Evolutionary conservation across 2,113 vertebrate species (phyloP).

Genomic region (Puntigrus tetrazona): DNA sequence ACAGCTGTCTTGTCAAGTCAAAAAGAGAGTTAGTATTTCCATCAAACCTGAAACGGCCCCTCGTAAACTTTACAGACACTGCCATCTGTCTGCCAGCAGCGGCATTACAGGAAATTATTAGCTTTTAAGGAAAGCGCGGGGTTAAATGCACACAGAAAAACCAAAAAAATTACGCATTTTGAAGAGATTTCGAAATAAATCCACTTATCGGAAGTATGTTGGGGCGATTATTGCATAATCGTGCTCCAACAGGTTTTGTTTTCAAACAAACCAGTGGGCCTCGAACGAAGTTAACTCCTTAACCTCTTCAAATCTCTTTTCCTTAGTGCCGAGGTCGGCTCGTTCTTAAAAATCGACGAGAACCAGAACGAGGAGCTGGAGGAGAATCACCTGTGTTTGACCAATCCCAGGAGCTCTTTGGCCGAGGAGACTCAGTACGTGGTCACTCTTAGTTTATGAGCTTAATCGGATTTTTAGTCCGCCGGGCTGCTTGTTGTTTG

Average conservation of each 20-base stretch:
- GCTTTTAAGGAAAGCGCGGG: neutral
- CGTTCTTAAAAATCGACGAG: conserved; percentile 77
- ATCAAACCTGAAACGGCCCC: neutral
- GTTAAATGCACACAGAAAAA: neutral
- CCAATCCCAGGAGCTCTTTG: conserved; percentile 65
- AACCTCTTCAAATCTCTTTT: conserved; percentile 1
- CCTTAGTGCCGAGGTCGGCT: conserved; percentile 73
- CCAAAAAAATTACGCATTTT: neutral
- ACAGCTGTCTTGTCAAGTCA: neutral
- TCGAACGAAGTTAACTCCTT: neutral
- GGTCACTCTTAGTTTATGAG: neutral
- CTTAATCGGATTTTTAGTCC: neutral
- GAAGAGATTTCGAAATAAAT: neutral
- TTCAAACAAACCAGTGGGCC: neutral
- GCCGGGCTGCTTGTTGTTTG: neutral
- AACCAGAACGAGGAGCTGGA: conserved; percentile 74
- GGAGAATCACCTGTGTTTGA: conserved; percentile 64
- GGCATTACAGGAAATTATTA: neutral
- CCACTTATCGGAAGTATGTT: neutral
- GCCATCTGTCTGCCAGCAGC: conserved; percentile 17
- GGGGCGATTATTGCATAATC: neutral
- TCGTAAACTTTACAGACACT: neutral
- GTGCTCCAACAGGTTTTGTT: neutral
- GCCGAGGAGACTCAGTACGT: conserved; percentile 78
- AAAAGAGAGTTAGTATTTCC: neutral